phyloP scores from a whole-genome alignment of 35 echinoderm and acorn worm species.

The Amphiura filiformis region DNA sequence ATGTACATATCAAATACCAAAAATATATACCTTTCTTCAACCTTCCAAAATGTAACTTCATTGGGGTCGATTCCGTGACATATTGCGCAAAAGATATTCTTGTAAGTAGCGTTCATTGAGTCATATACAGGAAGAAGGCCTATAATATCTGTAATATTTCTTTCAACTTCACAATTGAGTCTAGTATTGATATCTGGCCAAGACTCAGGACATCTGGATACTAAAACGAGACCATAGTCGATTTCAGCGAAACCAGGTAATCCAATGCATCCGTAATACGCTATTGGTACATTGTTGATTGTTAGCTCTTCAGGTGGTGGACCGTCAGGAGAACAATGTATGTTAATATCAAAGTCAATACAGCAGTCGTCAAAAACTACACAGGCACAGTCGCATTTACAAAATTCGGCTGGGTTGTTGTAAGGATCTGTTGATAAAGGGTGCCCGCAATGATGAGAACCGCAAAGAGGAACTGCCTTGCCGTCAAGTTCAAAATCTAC shows the following conservation, averaged over 20 bases:
- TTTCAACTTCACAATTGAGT: neutral
- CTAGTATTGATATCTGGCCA: neutral
- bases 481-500: neutral
- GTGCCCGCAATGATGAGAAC: neutral
- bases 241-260: neutral
- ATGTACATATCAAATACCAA: no score
- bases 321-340: neutral
- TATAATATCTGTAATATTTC: neutral
- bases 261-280: neutral
- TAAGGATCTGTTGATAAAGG: neutral
- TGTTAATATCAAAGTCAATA: neutral
- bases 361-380: neutral
- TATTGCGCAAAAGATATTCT: conserved; percentile 26
- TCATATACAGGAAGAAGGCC: neutral
- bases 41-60: conserved; percentile 1
- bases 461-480: neutral
- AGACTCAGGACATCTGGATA: neutral
- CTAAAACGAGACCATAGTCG: neutral
- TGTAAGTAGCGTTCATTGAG: neutral
- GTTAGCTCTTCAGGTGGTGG: neutral
- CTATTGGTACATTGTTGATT: neutral
- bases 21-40: neutral
- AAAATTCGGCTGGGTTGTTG: neutral
- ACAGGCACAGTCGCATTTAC: neutral
- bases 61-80: neutral